Conservation (phyloP, 2,113 vertebrate genomes). For the Azemiops feae region DNA sequence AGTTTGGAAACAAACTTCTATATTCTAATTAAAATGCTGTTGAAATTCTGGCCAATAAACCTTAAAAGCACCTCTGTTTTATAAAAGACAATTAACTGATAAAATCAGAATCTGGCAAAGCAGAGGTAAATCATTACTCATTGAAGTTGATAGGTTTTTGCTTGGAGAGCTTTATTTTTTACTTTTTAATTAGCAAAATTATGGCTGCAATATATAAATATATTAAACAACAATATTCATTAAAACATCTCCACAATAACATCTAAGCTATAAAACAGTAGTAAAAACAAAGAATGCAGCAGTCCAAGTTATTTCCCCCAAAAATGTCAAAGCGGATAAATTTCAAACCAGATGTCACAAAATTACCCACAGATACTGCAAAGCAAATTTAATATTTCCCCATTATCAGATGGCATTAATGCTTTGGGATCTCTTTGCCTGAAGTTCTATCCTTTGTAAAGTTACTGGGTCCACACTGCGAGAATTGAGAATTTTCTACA, state of each 20-base stretch:
- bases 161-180: background rate
- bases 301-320: too few species aligned
- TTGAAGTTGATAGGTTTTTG: background rate
- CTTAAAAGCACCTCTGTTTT: background rate
- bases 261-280: background rate
- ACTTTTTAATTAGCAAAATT: background rate
- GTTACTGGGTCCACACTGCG: background rate
- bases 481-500: background rate
- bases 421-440: background rate
- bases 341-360: background rate
- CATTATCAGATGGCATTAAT: background rate
- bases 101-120: conserved; percentile 13
- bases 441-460: background rate
- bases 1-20: background rate
- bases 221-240: background rate
- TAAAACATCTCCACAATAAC: background rate
- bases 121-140: conserved; percentile 23
- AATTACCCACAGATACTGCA: background rate
- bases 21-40: conserved; percentile 21
- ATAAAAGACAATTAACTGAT: conserved; percentile 1
- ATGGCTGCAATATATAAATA: background rate
- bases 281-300: background rate
- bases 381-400: background rate
- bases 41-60: background rate
- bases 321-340: background rate